Base-by-base conservation (phyloP, 2,797 vertebrate species). In the Falco peregrinus region DNA sequence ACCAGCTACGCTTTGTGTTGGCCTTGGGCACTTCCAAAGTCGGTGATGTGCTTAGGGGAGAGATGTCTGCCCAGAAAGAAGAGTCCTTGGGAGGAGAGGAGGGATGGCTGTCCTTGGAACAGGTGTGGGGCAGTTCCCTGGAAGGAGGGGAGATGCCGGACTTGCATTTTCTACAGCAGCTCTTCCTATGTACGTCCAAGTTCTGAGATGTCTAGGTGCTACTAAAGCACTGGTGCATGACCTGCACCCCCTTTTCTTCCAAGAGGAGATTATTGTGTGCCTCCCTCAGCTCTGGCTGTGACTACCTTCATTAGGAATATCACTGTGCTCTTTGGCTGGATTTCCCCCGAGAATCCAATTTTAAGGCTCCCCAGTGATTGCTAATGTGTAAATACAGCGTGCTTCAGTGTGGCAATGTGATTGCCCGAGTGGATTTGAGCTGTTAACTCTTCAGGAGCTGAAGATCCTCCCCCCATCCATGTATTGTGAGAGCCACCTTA, bases 371-470 rank as follows among this genome's bases (percentile, higher is more conserved):
- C 86, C 35, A 67, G 89, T 54, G 91, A 93, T 56, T 94, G 84
- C 56, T 56, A 67, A 87, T 81, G 89, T 96, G 89, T 97, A 96
- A 97, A 97, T 95, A 97, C 92, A 37, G 43, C 43, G 90, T 94
- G 70, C 69, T 94, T 96, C 87, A 68, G 81, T 81, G 75, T 81
- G 81, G 83, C 77, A 74, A 22, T 75, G 83, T 84, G 86, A 90
- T 65, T 92, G 84, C 84, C 89, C 19, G 6, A 51, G 73, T 82
- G 75, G 73, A 87, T 51, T 69, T 61, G 60, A 89, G 35, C 59
- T 71, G 64, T 93, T 96, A 95, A 95, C 93, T 76, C 95, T 93
- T 90, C 41, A 16, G 37, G 63, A 83, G 80, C 79, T 80, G 45
- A 71, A 86, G 79, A 59, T 37, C 51, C 51, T 77, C 77, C 61